A percentile compares a stretch with the other conserved stretches of the same genome.
Conservation (phyloP, 2,797 vertebrate species). For the Halcyon leucocephala region DNA sequence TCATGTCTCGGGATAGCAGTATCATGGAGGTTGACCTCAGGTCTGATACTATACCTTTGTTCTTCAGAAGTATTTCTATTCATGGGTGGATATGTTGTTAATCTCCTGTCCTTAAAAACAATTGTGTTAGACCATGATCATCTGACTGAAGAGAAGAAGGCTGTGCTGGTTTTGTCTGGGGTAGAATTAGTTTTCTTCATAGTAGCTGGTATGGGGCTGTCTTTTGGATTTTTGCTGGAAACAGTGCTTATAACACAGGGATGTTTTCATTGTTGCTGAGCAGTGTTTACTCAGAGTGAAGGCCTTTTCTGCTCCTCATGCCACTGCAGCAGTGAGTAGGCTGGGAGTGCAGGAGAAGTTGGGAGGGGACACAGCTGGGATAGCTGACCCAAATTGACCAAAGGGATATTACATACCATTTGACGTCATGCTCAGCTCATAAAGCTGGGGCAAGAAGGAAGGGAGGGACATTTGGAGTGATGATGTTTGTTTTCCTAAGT, state of each 20-base stretch:
- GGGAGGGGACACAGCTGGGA: neutral
- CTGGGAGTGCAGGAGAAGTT: neutral
- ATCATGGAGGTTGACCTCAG: neutral
- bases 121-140: neutral
- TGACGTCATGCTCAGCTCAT: too few relatives aligned
- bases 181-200: neutral
- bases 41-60: neutral
- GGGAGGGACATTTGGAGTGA: rapidly evolving
- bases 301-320: neutral
- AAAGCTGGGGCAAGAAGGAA: neutral
- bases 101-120: neutral
- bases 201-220: neutral
- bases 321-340: neutral
- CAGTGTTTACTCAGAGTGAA: neutral
- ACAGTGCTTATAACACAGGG: neutral
- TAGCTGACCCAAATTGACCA: neutral
- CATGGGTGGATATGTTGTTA: neutral
- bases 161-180: neutral
- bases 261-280: neutral
- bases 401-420: too few relatives aligned
- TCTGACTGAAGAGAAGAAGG: neutral
- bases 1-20: neutral
- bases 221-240: neutral
- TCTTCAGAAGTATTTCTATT: neutral
- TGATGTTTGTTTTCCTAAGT: neutral